A percentile compares a stretch with the other conserved stretches of the same genome.
These are phyloP conservation scores for Argopecten irradians DNA, from an alignment of 1,140 invertebrate species.

Conservation along the genomic window DNA sequence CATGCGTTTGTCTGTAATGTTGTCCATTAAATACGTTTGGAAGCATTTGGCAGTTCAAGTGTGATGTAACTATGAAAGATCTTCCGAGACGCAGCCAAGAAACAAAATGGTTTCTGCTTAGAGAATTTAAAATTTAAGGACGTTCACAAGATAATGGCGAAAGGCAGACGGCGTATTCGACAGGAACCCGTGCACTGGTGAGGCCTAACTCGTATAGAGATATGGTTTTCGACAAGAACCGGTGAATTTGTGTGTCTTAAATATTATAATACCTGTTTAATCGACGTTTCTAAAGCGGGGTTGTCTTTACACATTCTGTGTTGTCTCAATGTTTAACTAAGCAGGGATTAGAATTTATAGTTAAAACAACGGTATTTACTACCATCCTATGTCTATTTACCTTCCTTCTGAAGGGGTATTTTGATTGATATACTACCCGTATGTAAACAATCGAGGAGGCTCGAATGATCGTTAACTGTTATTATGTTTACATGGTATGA, in stretches of 20 bases:
- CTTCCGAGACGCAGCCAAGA: not conserved
- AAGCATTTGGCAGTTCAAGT: too few species aligned
- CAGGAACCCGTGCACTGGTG: too few species aligned
- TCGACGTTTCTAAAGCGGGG: not conserved
- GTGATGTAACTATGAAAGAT: not conserved
- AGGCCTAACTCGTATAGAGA: too few species aligned
- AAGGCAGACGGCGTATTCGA: not conserved
- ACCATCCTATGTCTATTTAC: not conserved
- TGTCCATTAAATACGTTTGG: too few species aligned
- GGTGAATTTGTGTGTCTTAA: not conserved
- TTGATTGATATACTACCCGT: not conserved
- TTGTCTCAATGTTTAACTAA: not conserved
- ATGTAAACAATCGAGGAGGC: not conserved
- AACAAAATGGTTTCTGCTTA: not conserved
- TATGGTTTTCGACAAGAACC: not conserved
- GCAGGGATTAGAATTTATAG: not conserved
- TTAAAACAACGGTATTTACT: not conserved
- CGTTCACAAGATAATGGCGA: not conserved
- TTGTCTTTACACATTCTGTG: not conserved
- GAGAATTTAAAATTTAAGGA: not conserved
- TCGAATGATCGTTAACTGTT: not conserved
- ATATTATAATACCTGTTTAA: not conserved
- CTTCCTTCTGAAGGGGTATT: not conserved
- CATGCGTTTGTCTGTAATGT: not conserved
- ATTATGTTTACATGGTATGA: not conserved